Conservation (phyloP, 2,113 vertebrate genomes). For the Zapus hudsonius region DNA sequence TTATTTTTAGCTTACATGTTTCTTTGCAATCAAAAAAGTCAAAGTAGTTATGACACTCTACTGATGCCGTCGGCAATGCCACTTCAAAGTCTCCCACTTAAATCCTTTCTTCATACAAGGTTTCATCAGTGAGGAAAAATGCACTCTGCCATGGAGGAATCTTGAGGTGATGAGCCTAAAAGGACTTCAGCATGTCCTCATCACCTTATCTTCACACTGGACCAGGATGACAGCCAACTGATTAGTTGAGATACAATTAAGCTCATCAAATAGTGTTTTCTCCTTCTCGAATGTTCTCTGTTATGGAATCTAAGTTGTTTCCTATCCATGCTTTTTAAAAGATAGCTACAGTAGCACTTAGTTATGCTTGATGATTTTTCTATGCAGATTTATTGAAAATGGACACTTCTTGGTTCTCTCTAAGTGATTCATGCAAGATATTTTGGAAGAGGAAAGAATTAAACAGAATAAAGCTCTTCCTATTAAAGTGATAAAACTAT, state of each 20-base stretch:
- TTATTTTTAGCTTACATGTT: no score
- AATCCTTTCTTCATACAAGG: conserved; percentile 52
- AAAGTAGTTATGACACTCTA: no score
- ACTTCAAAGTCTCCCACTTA: conserved; percentile 78
- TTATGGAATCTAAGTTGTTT: conserved; percentile 61
- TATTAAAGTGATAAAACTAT: conserved; percentile 21
- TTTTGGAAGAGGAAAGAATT: background rate
- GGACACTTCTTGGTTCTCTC: background rate
- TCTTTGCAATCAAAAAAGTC: no score
- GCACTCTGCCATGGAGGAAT: conserved; percentile 75
- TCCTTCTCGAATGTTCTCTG: conserved; percentile 79
- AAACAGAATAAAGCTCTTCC: background rate
- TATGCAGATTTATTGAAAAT: conserved; percentile 30
- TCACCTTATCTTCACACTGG: conserved; percentile 78
- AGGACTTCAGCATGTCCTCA: conserved; percentile 68
- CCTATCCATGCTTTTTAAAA: conserved; percentile 69
- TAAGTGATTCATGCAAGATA: conserved; percentile 9
- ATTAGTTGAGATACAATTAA: conserved; percentile 83
- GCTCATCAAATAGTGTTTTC: conserved; percentile 80
- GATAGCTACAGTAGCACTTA: conserved; percentile 52
- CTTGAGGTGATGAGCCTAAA: conserved; percentile 77
- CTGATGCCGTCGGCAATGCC: conserved; percentile 60
- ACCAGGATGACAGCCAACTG: conserved; percentile 81
- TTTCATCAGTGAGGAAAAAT: conserved; percentile 82
- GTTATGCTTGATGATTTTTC: conserved; percentile 56